These are phyloP conservation scores for Drosophila bocki DNA, from an alignment of 1,140 invertebrate species.

Conservation along the genomic window DNA sequence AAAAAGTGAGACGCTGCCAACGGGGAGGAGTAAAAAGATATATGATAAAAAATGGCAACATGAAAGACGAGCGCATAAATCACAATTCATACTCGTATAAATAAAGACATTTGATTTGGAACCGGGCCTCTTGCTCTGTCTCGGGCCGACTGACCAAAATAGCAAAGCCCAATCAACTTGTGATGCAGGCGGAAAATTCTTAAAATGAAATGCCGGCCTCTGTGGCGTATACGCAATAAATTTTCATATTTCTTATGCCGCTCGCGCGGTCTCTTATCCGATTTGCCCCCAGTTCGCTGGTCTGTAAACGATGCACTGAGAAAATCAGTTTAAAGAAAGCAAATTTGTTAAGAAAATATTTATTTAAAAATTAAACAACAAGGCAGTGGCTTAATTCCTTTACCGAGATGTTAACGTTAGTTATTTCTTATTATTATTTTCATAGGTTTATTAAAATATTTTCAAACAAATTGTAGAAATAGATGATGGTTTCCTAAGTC, in stretches of 20 bases:
- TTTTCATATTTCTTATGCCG: constrained; percentile 78
- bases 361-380: too few relatives aligned
- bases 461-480: too few relatives aligned
- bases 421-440: too few relatives aligned
- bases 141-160: constrained; percentile 49
- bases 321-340: background rate
- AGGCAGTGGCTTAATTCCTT: too few relatives aligned
- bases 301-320: constrained; percentile 17
- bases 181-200: constrained; percentile 54
- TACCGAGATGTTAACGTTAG: too few relatives aligned
- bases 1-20: constrained; percentile 62
- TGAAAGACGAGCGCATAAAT: constrained; percentile 76
- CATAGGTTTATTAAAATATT: too few relatives aligned
- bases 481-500: too few relatives aligned
- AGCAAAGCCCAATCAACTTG: constrained; percentile 69
- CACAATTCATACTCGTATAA: constrained; percentile 68
- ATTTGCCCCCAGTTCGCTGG: constrained; percentile 32
- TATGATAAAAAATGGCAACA: constrained; percentile 54
- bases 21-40: constrained; percentile 16
- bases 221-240: constrained; percentile 77
- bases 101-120: constrained; percentile 77
- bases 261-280: constrained; percentile 39
- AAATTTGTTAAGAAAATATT: background rate
- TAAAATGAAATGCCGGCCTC: constrained; percentile 50
- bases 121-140: constrained; percentile 36